These are phyloP conservation scores for Cacatua alba DNA, from an alignment of 2,113 vertebrate species.

Conservation along the genomic window DNA sequence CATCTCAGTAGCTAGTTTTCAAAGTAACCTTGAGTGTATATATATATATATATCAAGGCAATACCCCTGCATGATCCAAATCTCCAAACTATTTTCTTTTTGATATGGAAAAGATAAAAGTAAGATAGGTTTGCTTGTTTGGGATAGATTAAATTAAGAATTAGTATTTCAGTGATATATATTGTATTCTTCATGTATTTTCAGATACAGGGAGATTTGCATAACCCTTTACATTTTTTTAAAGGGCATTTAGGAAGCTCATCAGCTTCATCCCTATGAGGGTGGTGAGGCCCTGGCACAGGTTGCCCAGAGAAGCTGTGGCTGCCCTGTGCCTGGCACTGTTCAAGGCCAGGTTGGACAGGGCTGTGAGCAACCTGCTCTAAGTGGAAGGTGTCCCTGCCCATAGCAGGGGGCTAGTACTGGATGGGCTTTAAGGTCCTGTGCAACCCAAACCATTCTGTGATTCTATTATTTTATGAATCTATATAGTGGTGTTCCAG, in stretches of 20 bases:
- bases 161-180: neutral
- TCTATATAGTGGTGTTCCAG: neutral
- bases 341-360: neutral
- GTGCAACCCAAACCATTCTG: neutral
- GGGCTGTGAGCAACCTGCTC: neutral
- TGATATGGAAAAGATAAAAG: neutral
- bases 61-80: neutral
- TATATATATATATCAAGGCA: neutral
- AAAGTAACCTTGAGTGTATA: neutral
- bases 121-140: neutral
- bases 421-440: neutral
- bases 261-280: neutral
- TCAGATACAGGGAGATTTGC: neutral
- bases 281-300: neutral
- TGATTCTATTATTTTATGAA: neutral
- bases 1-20: neutral
- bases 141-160: neutral
- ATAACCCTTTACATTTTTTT: neutral
- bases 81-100: neutral
- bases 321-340: neutral
- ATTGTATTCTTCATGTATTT: neutral
- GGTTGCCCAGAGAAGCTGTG: neutral
- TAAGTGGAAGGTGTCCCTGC: neutral
- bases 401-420: neutral
- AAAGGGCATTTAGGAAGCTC: neutral